Evolutionary conservation across 2,888 invertebrate genomes (phyloP).

Genomic region (Seira musarum): DNA sequence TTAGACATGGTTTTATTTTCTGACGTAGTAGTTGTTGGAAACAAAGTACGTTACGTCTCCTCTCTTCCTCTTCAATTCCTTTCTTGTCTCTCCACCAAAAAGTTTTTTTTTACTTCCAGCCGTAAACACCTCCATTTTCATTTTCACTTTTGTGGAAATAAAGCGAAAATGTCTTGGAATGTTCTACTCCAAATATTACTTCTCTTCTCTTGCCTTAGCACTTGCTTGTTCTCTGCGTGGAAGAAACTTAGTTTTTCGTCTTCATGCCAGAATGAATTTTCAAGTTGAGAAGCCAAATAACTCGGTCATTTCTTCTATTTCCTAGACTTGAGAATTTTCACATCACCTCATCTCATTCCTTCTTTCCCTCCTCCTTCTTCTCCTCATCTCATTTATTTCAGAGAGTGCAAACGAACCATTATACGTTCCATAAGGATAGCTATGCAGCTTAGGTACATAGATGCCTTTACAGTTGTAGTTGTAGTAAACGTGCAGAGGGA

Average conservation of each 20-base stretch:
- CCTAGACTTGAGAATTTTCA: conserved; percentile 12
- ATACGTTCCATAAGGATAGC: too few relatives aligned
- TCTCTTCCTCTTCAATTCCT: too few relatives aligned
- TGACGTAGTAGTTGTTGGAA: too few relatives aligned
- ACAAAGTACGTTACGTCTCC: too few relatives aligned
- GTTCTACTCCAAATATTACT: conserved; percentile 6
- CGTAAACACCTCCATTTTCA: conserved; percentile 24
- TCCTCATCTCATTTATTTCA: conserved; percentile 63
- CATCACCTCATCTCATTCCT: conserved; percentile 37
- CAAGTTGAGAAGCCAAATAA: conserved; percentile 45
- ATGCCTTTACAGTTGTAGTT: too few relatives aligned
- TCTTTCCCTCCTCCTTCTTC: conserved; percentile 13
- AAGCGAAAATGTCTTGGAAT: conserved; percentile 21
- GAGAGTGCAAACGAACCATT: too few relatives aligned
- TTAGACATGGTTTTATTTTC: too few relatives aligned
- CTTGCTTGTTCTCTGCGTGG: not conserved
- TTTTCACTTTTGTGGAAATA: conserved; percentile 29
- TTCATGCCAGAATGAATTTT: conserved; percentile 33
- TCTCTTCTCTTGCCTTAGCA: conserved; percentile 20
- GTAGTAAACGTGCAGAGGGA: too few relatives aligned
- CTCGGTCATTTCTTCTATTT: conserved; percentile 42
- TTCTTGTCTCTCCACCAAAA: too few relatives aligned
- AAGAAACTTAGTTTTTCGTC: too few relatives aligned
- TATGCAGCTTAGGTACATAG: too few relatives aligned
- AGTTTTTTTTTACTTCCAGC: too few relatives aligned